Conservation (phyloP, 1,140 invertebrate genomes). For the Eriocheir sinensis region DNA sequence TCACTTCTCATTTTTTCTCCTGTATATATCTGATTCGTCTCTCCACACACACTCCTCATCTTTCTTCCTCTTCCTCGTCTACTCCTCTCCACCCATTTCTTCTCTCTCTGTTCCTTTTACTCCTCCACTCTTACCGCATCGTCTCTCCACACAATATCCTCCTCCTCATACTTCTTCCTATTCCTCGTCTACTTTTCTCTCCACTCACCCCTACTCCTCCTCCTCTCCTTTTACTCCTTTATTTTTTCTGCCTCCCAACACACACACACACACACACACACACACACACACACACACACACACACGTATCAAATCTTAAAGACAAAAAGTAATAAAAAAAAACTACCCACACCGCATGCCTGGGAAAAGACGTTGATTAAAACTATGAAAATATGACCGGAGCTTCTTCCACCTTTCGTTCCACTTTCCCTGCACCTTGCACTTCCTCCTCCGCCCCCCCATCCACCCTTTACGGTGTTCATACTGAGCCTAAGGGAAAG, state of each 20-base stretch:
- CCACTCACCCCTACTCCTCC: not conserved
- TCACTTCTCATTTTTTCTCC: not conserved
- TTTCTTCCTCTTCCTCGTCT: not conserved
- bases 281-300: conserved; percentile 14
- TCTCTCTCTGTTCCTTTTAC: not conserved
- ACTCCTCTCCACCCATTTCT: not conserved
- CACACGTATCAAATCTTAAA: not conserved
- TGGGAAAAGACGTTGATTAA: not conserved
- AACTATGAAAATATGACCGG: not conserved
- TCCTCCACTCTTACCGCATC: not conserved
- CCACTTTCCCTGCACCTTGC: not conserved
- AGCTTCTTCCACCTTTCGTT: not conserved
- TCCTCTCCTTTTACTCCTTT: not conserved
- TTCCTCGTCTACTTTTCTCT: too few species aligned
- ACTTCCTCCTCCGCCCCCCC: not conserved
- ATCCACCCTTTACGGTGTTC: not conserved
- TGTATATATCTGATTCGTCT: not conserved
- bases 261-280: conserved; percentile 14
- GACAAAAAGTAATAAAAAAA: not conserved
- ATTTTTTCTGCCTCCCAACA: not conserved
- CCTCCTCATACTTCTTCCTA: too few species aligned
- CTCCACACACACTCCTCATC: not conserved
- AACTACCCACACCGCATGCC: not conserved
- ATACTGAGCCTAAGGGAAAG: too few species aligned
- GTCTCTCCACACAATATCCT: too few species aligned